Conservation (phyloP, 2,797 vertebrate genomes). For the Diplodus puntazzo region DNA sequence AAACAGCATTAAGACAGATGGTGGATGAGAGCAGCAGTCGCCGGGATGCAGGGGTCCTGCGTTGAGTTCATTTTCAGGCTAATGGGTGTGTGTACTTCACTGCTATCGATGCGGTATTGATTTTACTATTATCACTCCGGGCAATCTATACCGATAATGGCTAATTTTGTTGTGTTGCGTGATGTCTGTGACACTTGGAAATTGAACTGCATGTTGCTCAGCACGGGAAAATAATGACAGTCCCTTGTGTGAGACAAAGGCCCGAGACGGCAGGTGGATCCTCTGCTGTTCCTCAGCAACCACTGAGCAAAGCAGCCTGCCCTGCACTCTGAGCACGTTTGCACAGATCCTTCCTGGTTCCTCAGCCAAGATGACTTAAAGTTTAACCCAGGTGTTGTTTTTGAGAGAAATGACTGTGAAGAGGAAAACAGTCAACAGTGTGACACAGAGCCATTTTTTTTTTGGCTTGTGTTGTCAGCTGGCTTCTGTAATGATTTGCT, state of each 20-base stretch:
- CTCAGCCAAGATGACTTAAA: background rate
- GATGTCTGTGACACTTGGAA: constrained; percentile 9
- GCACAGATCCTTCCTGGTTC: constrained; percentile 21
- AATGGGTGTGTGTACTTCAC: constrained; percentile 53
- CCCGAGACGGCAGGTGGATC: constrained; percentile 75
- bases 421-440: background rate
- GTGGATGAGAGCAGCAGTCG: background rate
- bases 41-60: background rate
- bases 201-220: constrained; percentile 24
- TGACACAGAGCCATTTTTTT: background rate
- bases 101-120: constrained; percentile 64
- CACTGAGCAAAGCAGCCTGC: constrained; percentile 16
- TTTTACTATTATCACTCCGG: constrained; percentile 55
- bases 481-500: background rate
- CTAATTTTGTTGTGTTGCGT: constrained; percentile 30
- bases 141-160: constrained; percentile 24
- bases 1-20: background rate
- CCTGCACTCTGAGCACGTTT: constrained; percentile 7
- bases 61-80: constrained; percentile 48
- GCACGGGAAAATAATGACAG: constrained; percentile 35
- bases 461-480: background rate
- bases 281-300: constrained; percentile 58
- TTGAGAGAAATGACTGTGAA: background rate
- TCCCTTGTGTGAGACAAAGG: constrained; percentile 69
- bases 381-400: constrained; percentile 21